Evolutionary conservation across 2,797 vertebrate species (phyloP), one percentile per base, ranked within the genome.

Genomic region (Chaetodon trifasciatus): DNA sequence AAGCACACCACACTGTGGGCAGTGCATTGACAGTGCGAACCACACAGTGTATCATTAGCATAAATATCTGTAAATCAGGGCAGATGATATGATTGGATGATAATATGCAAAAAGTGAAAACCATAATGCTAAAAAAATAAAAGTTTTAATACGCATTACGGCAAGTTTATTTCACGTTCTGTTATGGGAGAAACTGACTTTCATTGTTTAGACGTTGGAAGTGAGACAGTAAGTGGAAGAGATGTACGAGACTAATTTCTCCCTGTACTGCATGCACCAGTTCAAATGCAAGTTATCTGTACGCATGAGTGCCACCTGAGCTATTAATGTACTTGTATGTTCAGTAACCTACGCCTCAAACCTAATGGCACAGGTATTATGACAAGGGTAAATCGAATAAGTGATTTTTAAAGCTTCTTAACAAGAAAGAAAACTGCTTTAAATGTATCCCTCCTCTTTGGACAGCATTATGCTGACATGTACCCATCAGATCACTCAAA

Each of bases 1-100:
- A 57, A 28, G 69, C 40, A 44, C 15, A 56, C 8, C 37, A 69
- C 16, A 39, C 55, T 28, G n/a, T 79, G 39, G 44, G 57, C 37
- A 57, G 46, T 15, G 21, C 28, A 50, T 60, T 40, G 17, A 39
- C 32, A 39, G 10, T 60, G 35, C 12, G 56, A 5, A n/a, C 13
- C 3, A 2, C 8, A 62, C 11, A 55, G 32, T 4, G 42, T 50
- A 12, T 52, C 19, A 42, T n/a, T 21, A 50, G 2, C 32, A 62
- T 16, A 61, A 40, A 58, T 40, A 47, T 37, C 5, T 21, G 39
- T 39, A 8, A 24, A 70, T 23, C 15, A 5, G 8, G 21, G 8
- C 19, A 47, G 42, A 47, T 39, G 42, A 65, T 35, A 8, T 24
- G 23, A 3, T 39, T 24, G 9, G 65, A 53, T 12, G 7, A 19